A percentile compares a stretch with the other conserved stretches of the same genome.
Evolutionary conservation across 2,797 vertebrate species (phyloP).

Genomic region (Diglossa cyanea): DNA sequence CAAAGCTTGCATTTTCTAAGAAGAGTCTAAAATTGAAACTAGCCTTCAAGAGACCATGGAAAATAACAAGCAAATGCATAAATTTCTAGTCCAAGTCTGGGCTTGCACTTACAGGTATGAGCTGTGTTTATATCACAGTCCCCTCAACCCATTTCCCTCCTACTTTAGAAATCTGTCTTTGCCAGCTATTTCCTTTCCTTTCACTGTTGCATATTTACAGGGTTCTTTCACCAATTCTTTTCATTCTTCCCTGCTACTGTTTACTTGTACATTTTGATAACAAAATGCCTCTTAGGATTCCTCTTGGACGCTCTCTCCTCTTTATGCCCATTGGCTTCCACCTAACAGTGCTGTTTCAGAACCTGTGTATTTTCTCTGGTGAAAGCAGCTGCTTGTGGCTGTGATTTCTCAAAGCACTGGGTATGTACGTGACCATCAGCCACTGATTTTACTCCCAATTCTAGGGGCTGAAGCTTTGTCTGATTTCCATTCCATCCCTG

Average conservation of each 20-base stretch:
- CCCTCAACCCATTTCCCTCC: not conserved
- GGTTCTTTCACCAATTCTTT: not conserved
- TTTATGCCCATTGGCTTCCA: not conserved
- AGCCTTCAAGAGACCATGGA: not conserved
- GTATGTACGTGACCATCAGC: not conserved
- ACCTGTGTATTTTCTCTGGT: not conserved
- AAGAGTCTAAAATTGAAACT: not conserved
- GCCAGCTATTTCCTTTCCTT: not conserved
- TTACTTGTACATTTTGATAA: not conserved
- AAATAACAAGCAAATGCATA: not conserved
- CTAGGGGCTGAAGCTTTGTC: not conserved
- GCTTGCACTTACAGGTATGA: not conserved
- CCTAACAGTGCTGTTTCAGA: not conserved
- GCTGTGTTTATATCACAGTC: not conserved
- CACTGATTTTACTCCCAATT: not conserved
- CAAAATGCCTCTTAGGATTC: not conserved
- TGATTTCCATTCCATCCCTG: not conserved
- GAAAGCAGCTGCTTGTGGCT: not conserved
- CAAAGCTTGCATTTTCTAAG: slow-evolving; percentile 5
- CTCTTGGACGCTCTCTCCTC: not conserved
- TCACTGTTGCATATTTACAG: not conserved
- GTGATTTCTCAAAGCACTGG: not conserved
- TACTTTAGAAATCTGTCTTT: not conserved
- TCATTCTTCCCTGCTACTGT: not conserved
- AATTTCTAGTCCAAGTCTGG: not conserved